A percentile compares a stretch with the other conserved stretches of the same genome.
Conservation (phyloP, 2,113 vertebrate species). For the Loxodonta africana region DNA sequence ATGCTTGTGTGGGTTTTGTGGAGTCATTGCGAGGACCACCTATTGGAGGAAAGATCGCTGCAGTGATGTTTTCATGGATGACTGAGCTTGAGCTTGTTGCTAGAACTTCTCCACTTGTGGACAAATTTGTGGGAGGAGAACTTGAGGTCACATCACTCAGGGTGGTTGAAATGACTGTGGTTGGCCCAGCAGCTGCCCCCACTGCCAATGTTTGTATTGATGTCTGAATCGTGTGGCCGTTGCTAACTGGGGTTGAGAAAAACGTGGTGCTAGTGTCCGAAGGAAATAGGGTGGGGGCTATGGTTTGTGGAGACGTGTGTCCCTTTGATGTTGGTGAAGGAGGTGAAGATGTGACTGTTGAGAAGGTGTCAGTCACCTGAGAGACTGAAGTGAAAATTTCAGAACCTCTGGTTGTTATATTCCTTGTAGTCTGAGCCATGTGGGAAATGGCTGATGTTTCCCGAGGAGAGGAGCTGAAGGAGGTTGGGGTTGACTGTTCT, state of each 20-base stretch:
- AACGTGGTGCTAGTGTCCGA: neutral
- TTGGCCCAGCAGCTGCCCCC: neutral
- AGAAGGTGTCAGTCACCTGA: neutral
- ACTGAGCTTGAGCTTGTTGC: neutral
- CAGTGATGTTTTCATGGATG: neutral
- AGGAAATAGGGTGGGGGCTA: neutral
- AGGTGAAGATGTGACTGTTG: neutral
- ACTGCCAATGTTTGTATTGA: neutral
- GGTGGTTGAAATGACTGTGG: neutral
- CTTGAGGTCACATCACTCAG: neutral
- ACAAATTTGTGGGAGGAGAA: neutral
- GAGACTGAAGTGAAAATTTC: neutral
- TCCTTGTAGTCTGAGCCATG: neutral
- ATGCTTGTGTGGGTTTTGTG: neutral
- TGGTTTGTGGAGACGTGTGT: neutral
- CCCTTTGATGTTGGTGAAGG: neutral
- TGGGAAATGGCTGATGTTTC: neutral
- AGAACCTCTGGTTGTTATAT: neutral
- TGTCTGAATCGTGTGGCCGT: neutral
- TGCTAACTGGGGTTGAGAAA: neutral
- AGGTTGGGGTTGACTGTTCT: neutral
- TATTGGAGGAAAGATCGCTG: rapidly evolving
- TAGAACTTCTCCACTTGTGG: neutral
- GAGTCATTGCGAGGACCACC: neutral
- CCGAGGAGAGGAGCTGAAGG: neutral